Percentiles rank a stretch among this genome's conserved stretches.
Conservation (phyloP, 35 echinoderm and acorn worm species). For the Ophiothrix spiculata region DNA sequence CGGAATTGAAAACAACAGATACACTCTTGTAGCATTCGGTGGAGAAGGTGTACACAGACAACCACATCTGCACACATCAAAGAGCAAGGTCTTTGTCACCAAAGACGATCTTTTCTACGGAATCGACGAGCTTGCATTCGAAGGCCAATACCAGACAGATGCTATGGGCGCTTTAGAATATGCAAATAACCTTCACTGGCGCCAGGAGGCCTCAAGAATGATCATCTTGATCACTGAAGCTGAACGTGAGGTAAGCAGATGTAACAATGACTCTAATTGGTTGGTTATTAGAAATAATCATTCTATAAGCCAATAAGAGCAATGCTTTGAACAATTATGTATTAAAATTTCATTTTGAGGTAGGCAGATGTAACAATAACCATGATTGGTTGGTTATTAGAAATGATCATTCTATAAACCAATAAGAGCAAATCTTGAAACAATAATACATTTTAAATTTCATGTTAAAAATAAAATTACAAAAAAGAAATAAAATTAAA, state of each 20-base stretch:
- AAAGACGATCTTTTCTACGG: constrained; percentile 20
- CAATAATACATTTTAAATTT: neutral
- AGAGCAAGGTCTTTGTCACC: constrained; percentile 19
- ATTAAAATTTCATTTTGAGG: neutral
- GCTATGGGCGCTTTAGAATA: constrained; percentile 60
- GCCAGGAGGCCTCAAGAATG: constrained; percentile 54
- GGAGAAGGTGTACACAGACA: constrained; percentile 39
- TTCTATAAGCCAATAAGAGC: neutral
- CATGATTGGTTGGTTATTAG: neutral
- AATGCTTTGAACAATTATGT: neutral
- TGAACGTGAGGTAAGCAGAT: constrained; percentile 54
- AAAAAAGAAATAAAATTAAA: no score
- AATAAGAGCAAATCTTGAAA: neutral
- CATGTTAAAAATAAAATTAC: neutral
- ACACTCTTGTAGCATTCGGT: constrained; percentile 68
- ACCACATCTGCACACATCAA: constrained; percentile 56
- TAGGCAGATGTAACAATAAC: neutral
- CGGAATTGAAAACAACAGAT: constrained; percentile 44
- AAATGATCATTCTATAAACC: neutral
- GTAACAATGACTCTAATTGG: neutral
- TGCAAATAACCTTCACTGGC: constrained; percentile 50
- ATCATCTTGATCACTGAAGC: constrained; percentile 68
- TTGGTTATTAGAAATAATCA: neutral
- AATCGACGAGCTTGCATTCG: constrained; percentile 51
- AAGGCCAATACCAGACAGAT: constrained; percentile 40